phyloP scores from a whole-genome alignment of 2,888 invertebrate species.

The Megaustenia siamemsis region DNA sequence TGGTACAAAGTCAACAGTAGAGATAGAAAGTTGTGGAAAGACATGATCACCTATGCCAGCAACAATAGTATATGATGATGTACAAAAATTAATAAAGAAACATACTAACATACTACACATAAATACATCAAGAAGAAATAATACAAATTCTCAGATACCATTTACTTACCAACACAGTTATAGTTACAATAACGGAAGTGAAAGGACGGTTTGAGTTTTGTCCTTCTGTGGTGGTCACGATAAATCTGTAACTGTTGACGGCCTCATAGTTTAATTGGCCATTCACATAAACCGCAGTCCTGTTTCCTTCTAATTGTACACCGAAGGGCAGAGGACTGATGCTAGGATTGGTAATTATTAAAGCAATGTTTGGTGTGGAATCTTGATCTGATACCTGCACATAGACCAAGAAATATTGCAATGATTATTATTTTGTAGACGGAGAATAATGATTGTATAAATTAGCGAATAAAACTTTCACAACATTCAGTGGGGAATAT shows the following conservation, averaged over 20 bases:
- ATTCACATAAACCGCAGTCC: neutral
- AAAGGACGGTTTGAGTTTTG: neutral
- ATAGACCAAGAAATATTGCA: slow-evolving; percentile 17
- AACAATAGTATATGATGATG: too few relatives aligned
- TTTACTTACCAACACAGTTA: slow-evolving; percentile 51
- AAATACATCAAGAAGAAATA: neutral
- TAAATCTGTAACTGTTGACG: slow-evolving; percentile 38
- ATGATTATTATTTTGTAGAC: too few relatives aligned
- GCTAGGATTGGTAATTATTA: neutral
- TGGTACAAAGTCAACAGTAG: too few relatives aligned
- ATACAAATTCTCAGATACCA: neutral
- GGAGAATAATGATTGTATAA: too few relatives aligned
- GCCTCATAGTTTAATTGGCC: slow-evolving; percentile 47
- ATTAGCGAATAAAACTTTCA: too few relatives aligned
- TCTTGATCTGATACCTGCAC: slow-evolving; percentile 56
- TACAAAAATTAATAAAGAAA: too few relatives aligned
- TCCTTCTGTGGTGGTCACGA: slow-evolving; percentile 54
- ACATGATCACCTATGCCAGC: too few relatives aligned
- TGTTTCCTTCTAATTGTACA: neutral
- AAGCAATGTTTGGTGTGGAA: neutral
- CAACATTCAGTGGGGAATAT: too few relatives aligned
- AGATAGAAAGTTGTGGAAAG: too few relatives aligned
- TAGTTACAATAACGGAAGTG: slow-evolving; percentile 38
- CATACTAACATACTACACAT: too few relatives aligned
- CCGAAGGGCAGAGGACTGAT: slow-evolving; percentile 25